A percentile compares a stretch with the other conserved stretches of the same genome.
Conservation (phyloP, 2,888 invertebrate species). For the Hemistola chrysoprasaria region DNA sequence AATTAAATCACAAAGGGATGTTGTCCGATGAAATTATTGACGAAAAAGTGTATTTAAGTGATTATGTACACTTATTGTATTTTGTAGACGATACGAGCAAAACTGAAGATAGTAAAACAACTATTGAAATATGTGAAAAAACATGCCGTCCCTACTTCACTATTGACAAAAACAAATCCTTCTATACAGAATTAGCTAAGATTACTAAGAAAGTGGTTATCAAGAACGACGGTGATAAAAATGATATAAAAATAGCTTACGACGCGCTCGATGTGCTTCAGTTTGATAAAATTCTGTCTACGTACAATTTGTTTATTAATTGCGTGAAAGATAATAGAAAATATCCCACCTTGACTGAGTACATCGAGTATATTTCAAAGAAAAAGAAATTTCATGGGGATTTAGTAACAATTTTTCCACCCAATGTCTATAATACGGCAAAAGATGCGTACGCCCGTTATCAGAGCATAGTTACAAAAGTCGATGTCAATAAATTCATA, state of each 20-base stretch:
- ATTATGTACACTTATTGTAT: constrained; percentile 36
- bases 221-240: constrained; percentile 22
- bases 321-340: constrained; percentile 15
- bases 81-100: constrained; percentile 10
- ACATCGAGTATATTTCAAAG: constrained; percentile 13
- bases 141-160: constrained; percentile 40
- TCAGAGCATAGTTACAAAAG: constrained; percentile 17
- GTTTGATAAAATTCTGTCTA: constrained; percentile 29
- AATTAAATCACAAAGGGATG: constrained; percentile 36
- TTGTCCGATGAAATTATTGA: constrained; percentile 28
- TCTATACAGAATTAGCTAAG: constrained; percentile 34
- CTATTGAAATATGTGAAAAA: constrained; percentile 30
- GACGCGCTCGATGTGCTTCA: constrained; percentile 30
- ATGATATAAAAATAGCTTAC: constrained; percentile 25
- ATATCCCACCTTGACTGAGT: constrained; percentile 22
- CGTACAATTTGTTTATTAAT: constrained; percentile 19
- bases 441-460: constrained; percentile 8
- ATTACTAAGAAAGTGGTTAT: constrained; percentile 31
- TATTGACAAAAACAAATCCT: constrained; percentile 34
- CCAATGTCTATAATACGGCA: constrained; percentile 2
- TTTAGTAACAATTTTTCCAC: constrained; percentile 16
- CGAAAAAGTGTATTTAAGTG: constrained; percentile 36
- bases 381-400: constrained; percentile 6
- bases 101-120: constrained; percentile 2
- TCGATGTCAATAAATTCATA: constrained; percentile 27